Evolutionary conservation across 2,888 invertebrate genomes (phyloP).

Genomic region (Xylophagus ater): DNA sequence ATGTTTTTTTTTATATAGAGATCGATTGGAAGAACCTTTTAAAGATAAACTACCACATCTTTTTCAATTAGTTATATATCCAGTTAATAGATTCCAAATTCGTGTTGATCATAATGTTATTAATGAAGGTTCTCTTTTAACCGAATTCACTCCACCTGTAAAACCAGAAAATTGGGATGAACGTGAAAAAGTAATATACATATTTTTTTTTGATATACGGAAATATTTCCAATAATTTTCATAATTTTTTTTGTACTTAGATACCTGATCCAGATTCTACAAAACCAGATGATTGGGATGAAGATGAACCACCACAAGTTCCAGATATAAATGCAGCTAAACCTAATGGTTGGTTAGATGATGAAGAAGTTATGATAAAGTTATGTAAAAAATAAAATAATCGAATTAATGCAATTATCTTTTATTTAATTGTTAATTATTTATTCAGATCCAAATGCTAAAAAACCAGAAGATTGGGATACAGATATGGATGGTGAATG

Average conservation of each 20-base stretch:
- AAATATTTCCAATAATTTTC: no score
- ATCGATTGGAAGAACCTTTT: constrained; percentile 72
- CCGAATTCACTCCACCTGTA: constrained; percentile 85
- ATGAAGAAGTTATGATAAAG: constrained; percentile 78
- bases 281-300: constrained; percentile 97
- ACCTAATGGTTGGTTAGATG: constrained; percentile 87
- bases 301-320: constrained; percentile 82
- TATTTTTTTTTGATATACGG: no score
- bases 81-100: constrained; percentile 73
- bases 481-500: constrained; percentile 97
- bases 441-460: constrained; percentile 60
- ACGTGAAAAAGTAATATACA: constrained; percentile 59
- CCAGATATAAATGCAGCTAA: constrained; percentile 71
- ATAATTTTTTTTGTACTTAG: constrained; percentile 31
- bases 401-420: not conserved
- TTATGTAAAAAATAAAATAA: no score
- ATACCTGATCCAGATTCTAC: constrained; percentile 78
- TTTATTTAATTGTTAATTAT: constrained; percentile 1
- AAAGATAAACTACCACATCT: constrained; percentile 89
- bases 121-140: constrained; percentile 75
- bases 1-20: constrained; percentile 36
- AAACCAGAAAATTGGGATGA: constrained; percentile 97
- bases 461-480: constrained; percentile 93
- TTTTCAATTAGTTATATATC: constrained; percentile 64
- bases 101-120: constrained; percentile 72